Evolutionary conservation across 2,888 invertebrate species (phyloP).

Genomic region (Drosophila nr. fundita): DNA sequence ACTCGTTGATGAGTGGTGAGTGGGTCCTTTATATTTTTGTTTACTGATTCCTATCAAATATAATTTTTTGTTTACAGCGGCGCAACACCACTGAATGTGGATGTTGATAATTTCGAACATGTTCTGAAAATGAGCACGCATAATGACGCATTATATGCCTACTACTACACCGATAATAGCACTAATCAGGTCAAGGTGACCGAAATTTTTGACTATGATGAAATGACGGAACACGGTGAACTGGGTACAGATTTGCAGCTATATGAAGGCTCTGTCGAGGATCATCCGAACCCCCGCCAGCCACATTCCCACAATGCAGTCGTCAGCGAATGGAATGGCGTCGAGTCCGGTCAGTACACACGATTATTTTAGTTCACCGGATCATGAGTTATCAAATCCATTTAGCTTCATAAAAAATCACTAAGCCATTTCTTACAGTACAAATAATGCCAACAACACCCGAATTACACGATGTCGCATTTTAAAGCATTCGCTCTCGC

Average conservation of each 20-base stretch:
- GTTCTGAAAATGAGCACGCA: slow-evolving; percentile 91
- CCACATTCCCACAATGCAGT: slow-evolving; percentile 81
- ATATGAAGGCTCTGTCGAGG: slow-evolving; percentile 83
- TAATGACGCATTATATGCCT: slow-evolving; percentile 94
- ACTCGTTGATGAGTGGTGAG: slow-evolving; percentile 83
- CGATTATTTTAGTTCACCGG: slow-evolving; percentile 1
- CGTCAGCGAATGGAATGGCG: slow-evolving; percentile 84
- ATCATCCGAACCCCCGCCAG: slow-evolving; percentile 83
- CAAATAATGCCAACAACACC: slow-evolving; percentile 83
- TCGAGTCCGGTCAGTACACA: slow-evolving; percentile 83
- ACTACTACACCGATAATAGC: slow-evolving; percentile 93
- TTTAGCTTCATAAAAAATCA: slow-evolving; percentile 32
- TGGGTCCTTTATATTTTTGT: slow-evolving; percentile 4
- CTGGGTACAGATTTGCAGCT: slow-evolving; percentile 85
- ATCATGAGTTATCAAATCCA: slow-evolving; percentile 25
- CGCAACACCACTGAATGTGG: slow-evolving; percentile 82
- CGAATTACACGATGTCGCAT: slow-evolving; percentile 82
- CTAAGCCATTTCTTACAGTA: slow-evolving; percentile 79
- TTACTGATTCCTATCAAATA: neutral
- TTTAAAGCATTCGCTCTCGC: slow-evolving; percentile 69
- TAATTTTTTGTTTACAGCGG: slow-evolving; percentile 65
- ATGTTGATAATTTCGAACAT: slow-evolving; percentile 89
- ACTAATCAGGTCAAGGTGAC: slow-evolving; percentile 95
- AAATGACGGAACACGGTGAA: slow-evolving; percentile 90
- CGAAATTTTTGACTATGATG: slow-evolving; percentile 91